Evolutionary conservation across 2,797 vertebrate genomes (phyloP), one percentile per base, ranked within the genome.

Genomic region (Chelon auratus): DNA sequence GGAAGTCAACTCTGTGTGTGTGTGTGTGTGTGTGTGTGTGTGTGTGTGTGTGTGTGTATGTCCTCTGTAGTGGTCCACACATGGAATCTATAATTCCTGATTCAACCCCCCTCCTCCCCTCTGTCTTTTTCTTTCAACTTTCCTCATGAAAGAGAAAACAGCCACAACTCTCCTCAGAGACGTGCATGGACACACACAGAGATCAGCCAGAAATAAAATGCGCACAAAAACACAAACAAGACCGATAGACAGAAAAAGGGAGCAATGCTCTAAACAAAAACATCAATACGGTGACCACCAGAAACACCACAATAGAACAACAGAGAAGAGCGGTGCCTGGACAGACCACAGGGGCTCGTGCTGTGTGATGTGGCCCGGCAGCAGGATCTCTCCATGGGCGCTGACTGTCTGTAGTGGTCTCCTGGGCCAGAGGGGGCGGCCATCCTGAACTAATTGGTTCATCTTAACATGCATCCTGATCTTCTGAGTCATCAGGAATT

Each of bases 111-210:
- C 42, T 43, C 42, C 42, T 43, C 59, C 68, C 47, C 17, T 56
- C 40, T 0, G 33, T 39, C 57, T 52, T 67, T 68, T 77, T 62
- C 84, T 90, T 90, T 90, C 22, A 91, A 90, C 81, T 89, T 80
- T 80, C 64, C 81, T 85, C 86, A 87, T 89, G 85, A 89, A 85
- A 89, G 86, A 83, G 81, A 87, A 89, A 85, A 76, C 77, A 83
- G 80, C 87, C 87, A 45, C 79, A 76, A 80, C 67, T 72, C 72
- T 72, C 68, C 80, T 76, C 61, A 81, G 77, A 85, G 78, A 78
- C 33, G 57, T 52, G 48, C 71, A 81, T 62, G 77, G 67, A 85
- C 83, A 69, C 72, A 87, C 86, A 82, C 68, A 9, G 56, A 82
- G 79, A 78, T 79, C 69, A 68, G 58, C 68, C 73, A 70, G 58